A percentile compares a stretch with the other conserved stretches of the same genome.
Evolutionary conservation across 2,888 invertebrate species (phyloP).

Genomic region (Cataglyphis altisquamis): DNA sequence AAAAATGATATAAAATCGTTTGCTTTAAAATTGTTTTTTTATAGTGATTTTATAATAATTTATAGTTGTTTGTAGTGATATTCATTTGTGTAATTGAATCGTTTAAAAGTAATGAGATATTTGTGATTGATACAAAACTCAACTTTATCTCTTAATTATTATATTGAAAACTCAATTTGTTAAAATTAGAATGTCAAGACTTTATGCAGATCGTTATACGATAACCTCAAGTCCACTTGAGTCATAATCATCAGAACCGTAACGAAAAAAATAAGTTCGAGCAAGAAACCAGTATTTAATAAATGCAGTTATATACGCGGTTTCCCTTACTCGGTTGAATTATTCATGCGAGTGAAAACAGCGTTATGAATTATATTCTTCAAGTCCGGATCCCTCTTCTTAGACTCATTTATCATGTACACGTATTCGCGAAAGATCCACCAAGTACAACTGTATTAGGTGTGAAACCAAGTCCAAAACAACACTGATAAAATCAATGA

Average conservation of each 20-base stretch:
- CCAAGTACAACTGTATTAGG: background rate
- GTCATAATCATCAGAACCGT: background rate
- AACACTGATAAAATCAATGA: background rate
- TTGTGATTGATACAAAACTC: background rate
- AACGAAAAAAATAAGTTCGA: background rate
- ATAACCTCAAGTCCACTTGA: background rate
- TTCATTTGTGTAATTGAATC: background rate
- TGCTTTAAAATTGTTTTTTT: no score
- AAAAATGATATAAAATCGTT: no score
- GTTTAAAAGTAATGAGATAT: background rate
- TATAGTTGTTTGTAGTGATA: background rate
- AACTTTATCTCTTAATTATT: background rate
- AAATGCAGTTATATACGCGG: conserved; percentile 4
- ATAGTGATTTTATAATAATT: no score
- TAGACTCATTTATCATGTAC: conserved; percentile 3
- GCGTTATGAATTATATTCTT: conserved; percentile 9
- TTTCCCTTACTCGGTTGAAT: conserved; percentile 23
- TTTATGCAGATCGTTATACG: background rate
- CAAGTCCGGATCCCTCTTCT: background rate
- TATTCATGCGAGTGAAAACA: conserved; percentile 12
- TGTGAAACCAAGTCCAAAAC: background rate
- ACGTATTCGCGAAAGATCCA: background rate
- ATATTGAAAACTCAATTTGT: background rate
- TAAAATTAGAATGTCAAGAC: background rate
- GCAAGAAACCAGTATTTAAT: conserved; percentile 5